Conservation (phyloP, 2,797 vertebrate genomes). For the Antrozous pallidus region DNA sequence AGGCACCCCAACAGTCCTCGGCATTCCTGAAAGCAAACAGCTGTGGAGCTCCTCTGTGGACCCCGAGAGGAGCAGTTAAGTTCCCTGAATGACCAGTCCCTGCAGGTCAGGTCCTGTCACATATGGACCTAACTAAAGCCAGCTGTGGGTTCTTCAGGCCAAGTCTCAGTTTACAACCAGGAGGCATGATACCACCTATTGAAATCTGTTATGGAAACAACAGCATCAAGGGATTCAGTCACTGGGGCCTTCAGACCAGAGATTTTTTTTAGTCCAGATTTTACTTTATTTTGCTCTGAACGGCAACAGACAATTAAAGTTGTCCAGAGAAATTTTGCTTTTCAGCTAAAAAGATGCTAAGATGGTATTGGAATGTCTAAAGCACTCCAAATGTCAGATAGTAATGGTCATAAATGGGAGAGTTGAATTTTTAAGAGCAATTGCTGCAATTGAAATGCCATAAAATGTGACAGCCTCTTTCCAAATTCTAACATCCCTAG, state of each 20-base stretch:
- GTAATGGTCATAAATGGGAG: constrained; percentile 22
- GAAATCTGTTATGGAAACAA: background rate
- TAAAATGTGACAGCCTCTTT: constrained; percentile 31
- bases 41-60: background rate
- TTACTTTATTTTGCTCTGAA: constrained; percentile 50
- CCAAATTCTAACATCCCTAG: background rate
- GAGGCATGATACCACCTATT: background rate
- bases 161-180: background rate
- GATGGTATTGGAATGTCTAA: background rate
- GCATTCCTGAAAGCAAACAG: background rate
- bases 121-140: background rate
- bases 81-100: background rate
- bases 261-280: background rate
- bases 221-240: background rate
- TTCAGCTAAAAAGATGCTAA: constrained; percentile 46
- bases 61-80: background rate
- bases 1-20: background rate
- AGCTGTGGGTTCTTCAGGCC: background rate
- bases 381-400: constrained; percentile 49
- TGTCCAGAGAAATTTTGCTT: constrained; percentile 50
- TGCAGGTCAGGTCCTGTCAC: background rate
- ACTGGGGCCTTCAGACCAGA: background rate
- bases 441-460: constrained; percentile 28
- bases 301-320: constrained; percentile 58
- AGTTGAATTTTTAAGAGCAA: constrained; percentile 49